Percentiles rank a stretch among this genome's conserved stretches.
phyloP scores from a whole-genome alignment of 2,797 vertebrate species.

The Syngnathus acus region DNA sequence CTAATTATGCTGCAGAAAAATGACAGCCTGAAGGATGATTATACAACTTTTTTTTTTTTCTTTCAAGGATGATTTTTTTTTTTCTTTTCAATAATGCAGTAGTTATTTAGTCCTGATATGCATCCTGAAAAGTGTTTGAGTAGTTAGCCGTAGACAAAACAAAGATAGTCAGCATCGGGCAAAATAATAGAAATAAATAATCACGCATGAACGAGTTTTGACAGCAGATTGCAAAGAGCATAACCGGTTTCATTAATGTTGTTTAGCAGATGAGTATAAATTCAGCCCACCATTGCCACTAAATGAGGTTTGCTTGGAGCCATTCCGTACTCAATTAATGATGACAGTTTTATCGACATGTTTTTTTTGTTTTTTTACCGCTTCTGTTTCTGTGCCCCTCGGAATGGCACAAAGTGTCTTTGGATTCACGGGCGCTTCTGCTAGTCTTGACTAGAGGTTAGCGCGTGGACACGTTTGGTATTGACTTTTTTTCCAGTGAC shows the following conservation, averaged over 20 bases:
- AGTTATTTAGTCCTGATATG: too few relatives aligned
- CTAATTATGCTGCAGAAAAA: conserved; percentile 9
- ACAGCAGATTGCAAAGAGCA: neutral
- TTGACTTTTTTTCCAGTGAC: neutral
- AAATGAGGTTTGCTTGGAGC: neutral
- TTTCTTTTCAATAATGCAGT: neutral
- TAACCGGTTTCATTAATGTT: neutral
- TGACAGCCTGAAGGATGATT: neutral
- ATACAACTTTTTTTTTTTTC: neutral
- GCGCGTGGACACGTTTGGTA: neutral
- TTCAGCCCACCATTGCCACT: neutral
- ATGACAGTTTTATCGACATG: neutral
- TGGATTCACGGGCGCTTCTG: neutral
- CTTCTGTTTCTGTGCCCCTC: neutral
- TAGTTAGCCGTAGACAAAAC: neutral
- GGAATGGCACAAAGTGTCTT: neutral
- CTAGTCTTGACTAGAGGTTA: neutral
- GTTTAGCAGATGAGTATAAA: neutral
- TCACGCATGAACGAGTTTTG: neutral
- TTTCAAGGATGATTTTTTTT: neutral
- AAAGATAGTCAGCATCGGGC: neutral
- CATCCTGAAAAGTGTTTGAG: too few relatives aligned
- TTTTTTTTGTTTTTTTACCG: neutral
- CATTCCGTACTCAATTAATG: neutral
- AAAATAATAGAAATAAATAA: neutral